These are phyloP conservation scores for Arnoldichthys spilopterus DNA, from an alignment of 2,797 vertebrate genomes.

Conservation along the genomic window DNA sequence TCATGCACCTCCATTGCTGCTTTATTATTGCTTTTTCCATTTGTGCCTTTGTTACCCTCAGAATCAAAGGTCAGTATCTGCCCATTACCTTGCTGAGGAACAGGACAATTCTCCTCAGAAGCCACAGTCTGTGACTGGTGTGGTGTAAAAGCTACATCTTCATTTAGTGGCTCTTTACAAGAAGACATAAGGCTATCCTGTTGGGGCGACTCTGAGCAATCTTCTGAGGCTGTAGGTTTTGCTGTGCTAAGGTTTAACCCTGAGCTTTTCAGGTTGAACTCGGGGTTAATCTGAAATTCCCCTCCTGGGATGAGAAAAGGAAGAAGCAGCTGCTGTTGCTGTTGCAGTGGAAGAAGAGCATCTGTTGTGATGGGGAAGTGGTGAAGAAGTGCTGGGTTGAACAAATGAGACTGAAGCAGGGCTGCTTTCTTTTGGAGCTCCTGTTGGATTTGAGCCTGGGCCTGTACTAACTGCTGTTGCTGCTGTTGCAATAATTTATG, in stretches of 20 bases:
- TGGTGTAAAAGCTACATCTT: constrained; percentile 7
- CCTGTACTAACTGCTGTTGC: constrained; percentile 85
- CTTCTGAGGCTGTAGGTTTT: constrained; percentile 78
- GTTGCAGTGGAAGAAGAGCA: constrained; percentile 86
- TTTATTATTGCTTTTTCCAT: constrained; percentile 78
- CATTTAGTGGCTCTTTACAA: constrained; percentile 68
- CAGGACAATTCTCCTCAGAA: constrained; percentile 65
- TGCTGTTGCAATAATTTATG: constrained; percentile 83
- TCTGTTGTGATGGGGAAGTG: constrained; percentile 92
- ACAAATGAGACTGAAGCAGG: constrained; percentile 93
- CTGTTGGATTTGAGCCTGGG: constrained; percentile 91
- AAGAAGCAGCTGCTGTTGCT: constrained; percentile 95
- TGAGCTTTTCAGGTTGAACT: constrained; percentile 83
- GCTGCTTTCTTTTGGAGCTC: constrained; percentile 92
- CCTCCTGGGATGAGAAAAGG: constrained; percentile 95
- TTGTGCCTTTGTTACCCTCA: constrained; percentile 75
- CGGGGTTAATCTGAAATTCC: constrained; percentile 91
- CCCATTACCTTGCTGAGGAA: constrained; percentile 75
- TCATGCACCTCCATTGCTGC: constrained; percentile 66
- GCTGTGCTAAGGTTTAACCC: constrained; percentile 80
- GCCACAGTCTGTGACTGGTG: constrained; percentile 71
- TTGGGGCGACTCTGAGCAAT: constrained; percentile 60
- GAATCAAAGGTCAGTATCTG: constrained; percentile 67
- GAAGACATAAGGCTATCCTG: constrained; percentile 40
- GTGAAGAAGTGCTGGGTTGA: constrained; percentile 88